Evolutionary conservation across 2,113 vertebrate species (phyloP), one percentile per base, ranked within the genome.

Genomic region (Tragelaphus imberbis): DNA sequence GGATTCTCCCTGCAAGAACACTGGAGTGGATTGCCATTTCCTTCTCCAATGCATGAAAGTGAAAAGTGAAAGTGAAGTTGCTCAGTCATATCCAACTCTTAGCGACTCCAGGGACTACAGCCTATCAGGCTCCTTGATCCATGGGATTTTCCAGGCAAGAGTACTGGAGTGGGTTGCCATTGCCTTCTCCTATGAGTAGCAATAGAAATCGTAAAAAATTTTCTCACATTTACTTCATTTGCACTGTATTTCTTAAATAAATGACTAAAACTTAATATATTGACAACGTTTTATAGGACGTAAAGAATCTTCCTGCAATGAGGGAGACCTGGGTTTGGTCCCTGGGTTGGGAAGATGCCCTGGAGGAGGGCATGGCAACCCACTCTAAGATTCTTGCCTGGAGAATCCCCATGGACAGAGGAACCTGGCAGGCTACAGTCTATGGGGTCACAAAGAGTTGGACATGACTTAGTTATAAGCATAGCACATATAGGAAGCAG

Each of bases 151-250:
- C 61, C 61, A 63, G 61, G 61, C 61, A 63, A 33, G 28, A 63
- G 30, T 63, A 63, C 15, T 63, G 14, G 61, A 63, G 14, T 33
- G 61, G 61, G 30, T 2, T 63, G 61, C 30, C 61, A 16, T 65
- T 65, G 14, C 28, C 14, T 33, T 65, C 61, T 65, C 30, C 1
- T 1, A 10, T 81, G n/a, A 92, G 40, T 59, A 36, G 4, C 17
- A 96, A 6, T 89, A 68, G 33, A 44, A 53, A 81, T 86, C 13
- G 91, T 90, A 28, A 33, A 58, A 81, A 93, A 30, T 19, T 49
- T 88, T 80, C 40, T 84, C 8, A 55, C 53, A 33, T 61, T 92
- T 63, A 92, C 23, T 94, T 96, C 27, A 92, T 96, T 97, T 82
- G 27, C 3, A 77, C 68, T 91, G 1, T 77, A 71, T 96, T 56